Conservation (phyloP, 2,113 vertebrate species). For the Poecilia latipinna region DNA sequence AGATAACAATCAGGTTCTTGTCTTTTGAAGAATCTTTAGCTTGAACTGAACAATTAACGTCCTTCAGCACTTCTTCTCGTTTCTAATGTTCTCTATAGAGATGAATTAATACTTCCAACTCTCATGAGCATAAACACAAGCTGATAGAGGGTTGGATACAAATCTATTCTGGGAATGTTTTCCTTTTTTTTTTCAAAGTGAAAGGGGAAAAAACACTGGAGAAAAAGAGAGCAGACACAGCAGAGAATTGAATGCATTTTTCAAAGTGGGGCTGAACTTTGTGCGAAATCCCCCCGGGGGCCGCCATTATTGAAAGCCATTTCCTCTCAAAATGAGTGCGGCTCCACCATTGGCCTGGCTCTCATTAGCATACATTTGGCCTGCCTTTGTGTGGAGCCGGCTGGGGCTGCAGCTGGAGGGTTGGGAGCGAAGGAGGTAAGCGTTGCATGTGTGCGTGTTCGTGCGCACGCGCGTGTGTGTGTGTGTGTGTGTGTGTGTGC, state of each 20-base stretch:
- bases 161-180: constrained; percentile 50
- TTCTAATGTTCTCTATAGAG: constrained; percentile 51
- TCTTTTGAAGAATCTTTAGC: constrained; percentile 58
- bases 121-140: constrained; percentile 35
- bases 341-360: constrained; percentile 74
- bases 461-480: neutral
- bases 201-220: constrained; percentile 17
- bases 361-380: constrained; percentile 80
- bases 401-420: constrained; percentile 68
- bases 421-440: constrained; percentile 37
- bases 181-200: neutral
- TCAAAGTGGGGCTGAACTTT: constrained; percentile 75
- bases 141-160: constrained; percentile 18
- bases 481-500: neutral
- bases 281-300: constrained; percentile 68
- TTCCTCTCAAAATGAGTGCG: constrained; percentile 79
- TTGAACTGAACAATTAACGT: constrained; percentile 26
- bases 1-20: constrained; percentile 28
- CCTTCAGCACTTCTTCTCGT: constrained; percentile 44
- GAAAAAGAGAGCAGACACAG: constrained; percentile 52
- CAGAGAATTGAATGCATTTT: constrained; percentile 76
- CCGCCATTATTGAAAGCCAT: constrained; percentile 79
- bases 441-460: constrained; percentile 15
- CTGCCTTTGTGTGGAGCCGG: constrained; percentile 72
- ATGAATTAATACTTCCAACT: constrained; percentile 43